Evolutionary conservation across 2,797 vertebrate species (phyloP).

Genomic region (Gadopsis marmoratus): DNA sequence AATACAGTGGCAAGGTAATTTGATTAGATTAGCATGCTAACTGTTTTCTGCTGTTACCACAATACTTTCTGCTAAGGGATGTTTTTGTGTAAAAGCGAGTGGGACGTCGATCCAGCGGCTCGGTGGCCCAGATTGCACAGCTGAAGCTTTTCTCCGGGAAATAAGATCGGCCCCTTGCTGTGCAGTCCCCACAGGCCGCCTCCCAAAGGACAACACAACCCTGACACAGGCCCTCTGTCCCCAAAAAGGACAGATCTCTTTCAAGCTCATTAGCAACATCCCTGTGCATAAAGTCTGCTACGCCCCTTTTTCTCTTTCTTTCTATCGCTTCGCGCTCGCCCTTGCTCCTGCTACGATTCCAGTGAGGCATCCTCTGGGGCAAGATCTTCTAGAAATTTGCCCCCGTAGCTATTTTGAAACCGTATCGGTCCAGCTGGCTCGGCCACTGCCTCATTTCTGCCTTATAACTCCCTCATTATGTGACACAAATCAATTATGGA

Average conservation of each 20-base stretch:
- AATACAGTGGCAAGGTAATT: neutral
- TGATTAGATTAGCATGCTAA: neutral
- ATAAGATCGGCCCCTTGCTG: conserved; percentile 31
- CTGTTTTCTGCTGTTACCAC: too few species aligned
- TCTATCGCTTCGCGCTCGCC: conserved; percentile 2
- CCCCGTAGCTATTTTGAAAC: conserved; percentile 65
- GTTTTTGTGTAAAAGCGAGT: neutral
- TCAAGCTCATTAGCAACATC: conserved; percentile 46
- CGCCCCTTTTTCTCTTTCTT: conserved; percentile 23
- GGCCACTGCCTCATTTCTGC: conserved; percentile 56
- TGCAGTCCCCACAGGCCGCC: conserved; percentile 15
- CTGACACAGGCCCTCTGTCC: conserved; percentile 43
- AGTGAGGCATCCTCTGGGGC: conserved; percentile 30
- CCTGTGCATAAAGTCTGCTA: conserved; percentile 29
- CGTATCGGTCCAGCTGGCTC: conserved; percentile 50
- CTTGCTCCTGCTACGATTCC: conserved; percentile 28
- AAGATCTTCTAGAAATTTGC: conserved; percentile 49
- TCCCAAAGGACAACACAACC: conserved; percentile 18
- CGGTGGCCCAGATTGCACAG: conserved; percentile 46
- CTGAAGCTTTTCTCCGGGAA: conserved; percentile 44
- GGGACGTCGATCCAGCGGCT: conserved; percentile 19
- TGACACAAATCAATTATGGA: conserved; percentile 82
- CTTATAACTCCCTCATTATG: conserved; percentile 70
- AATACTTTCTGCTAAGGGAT: neutral
- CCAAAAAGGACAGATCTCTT: conserved; percentile 47